phyloP scores from a whole-genome alignment of 2,888 invertebrate species.

The Criorhina ranunculi region DNA sequence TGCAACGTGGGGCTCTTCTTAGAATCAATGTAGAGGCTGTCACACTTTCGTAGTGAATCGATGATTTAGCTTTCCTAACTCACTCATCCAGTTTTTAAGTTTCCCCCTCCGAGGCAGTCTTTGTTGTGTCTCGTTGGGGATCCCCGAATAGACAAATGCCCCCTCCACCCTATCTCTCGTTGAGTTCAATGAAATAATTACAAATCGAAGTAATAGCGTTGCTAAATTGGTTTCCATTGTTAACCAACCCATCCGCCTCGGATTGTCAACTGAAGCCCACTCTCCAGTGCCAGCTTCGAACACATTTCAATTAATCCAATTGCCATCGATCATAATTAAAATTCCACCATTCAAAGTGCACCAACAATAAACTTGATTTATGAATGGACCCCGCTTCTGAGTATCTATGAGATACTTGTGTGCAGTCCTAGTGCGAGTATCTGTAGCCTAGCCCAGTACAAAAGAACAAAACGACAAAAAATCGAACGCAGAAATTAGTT shows the following conservation, averaged over 20 bases:
- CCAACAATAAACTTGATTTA: constrained; percentile 72
- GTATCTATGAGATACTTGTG: neutral
- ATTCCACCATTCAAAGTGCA: constrained; percentile 69
- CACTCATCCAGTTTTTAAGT: too few relatives aligned
- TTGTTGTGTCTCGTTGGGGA: too few relatives aligned
- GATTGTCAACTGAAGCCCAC: constrained; percentile 23
- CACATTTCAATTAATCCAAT: constrained; percentile 76
- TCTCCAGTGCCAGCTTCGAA: neutral
- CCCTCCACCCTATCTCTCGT: neutral
- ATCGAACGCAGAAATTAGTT: constrained; percentile 67
- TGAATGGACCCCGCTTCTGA: constrained; percentile 36
- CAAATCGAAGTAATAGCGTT: neutral
- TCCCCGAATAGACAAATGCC: too few relatives aligned
- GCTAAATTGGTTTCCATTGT: constrained; percentile 14
- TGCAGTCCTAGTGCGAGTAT: neutral
- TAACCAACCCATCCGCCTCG: neutral
- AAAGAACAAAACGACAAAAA: constrained; percentile 52
- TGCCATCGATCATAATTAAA: constrained; percentile 76
- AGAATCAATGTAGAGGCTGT: too few relatives aligned
- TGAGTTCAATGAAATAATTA: neutral
- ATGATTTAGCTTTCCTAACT: too few relatives aligned
- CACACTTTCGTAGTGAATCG: too few relatives aligned
- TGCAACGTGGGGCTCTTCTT: too few relatives aligned
- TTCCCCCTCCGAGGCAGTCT: too few relatives aligned
- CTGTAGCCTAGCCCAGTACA: constrained; percentile 1